A percentile compares a stretch with the other conserved stretches of the same genome.
Conservation (phyloP, 2,888 invertebrate species). For the Hipparchia semele region DNA sequence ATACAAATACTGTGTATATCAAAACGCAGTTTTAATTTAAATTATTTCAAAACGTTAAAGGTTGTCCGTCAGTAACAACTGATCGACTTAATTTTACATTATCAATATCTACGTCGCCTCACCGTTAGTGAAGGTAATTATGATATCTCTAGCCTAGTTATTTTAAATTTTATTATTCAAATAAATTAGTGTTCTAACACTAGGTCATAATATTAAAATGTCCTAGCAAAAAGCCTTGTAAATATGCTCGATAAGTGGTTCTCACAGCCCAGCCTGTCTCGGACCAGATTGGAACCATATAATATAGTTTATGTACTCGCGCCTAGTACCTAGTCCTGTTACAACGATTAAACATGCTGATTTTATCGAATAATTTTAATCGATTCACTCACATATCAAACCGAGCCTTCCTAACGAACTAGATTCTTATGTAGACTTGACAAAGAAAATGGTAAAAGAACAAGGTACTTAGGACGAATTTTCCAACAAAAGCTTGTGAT, state of each 20-base stretch:
- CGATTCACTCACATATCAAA: conserved; percentile 7
- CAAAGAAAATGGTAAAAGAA: no score
- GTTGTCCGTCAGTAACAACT: no score
- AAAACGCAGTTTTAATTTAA: no score
- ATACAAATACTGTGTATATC: no score
- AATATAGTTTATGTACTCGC: conserved; percentile 22
- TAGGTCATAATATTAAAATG: conserved; percentile 22
- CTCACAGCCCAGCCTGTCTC: conserved; percentile 37
- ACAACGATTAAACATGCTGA: conserved; percentile 25
- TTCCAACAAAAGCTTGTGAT: neutral
- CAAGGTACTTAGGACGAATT: neutral
- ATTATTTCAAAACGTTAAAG: no score
- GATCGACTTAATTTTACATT: no score
- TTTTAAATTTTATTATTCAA: conserved; percentile 3
- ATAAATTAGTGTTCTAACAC: conserved; percentile 7
- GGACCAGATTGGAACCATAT: conserved; percentile 31
- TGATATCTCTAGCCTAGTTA: neutral
- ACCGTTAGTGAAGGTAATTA: neutral
- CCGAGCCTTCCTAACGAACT: neutral
- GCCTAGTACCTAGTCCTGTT: conserved; percentile 14
- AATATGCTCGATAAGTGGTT: conserved; percentile 32
- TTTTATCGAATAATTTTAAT: conserved; percentile 21
- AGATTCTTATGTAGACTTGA: neutral
- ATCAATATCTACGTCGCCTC: neutral
- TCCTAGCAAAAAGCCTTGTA: conserved; percentile 31